phyloP scores from a whole-genome alignment of 2,888 invertebrate species.

The Meghimatium bilineatum region DNA sequence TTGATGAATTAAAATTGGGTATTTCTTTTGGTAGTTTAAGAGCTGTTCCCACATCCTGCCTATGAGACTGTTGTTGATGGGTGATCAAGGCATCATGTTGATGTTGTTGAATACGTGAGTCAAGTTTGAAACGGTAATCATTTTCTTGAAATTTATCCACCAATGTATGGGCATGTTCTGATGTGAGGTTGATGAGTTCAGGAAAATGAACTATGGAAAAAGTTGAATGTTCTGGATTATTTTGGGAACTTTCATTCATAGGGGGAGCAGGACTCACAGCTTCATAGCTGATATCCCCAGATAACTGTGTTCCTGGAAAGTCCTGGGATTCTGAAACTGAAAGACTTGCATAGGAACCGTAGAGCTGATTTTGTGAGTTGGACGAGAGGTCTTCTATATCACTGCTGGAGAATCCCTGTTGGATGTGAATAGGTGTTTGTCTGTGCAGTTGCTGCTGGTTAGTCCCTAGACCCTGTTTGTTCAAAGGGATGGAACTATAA shows the following conservation, averaged over 20 bases:
- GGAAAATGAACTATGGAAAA: constrained; percentile 46
- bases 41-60: constrained; percentile 31
- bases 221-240: constrained; percentile 34
- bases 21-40: constrained; percentile 36
- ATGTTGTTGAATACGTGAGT: constrained; percentile 22
- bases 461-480: constrained; percentile 1
- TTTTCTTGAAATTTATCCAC: constrained; percentile 49
- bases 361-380: constrained; percentile 50
- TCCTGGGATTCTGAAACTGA: constrained; percentile 35
- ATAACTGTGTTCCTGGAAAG: constrained; percentile 49
- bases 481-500: constrained; percentile 25
- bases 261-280: constrained; percentile 70
- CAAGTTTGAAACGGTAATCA: constrained; percentile 41
- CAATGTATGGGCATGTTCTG: constrained; percentile 43
- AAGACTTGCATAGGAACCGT: constrained; percentile 50
- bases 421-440: constrained; percentile 46
- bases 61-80: constrained; percentile 12
- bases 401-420: constrained; percentile 42
- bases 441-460: constrained; percentile 34
- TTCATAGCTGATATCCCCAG: constrained; percentile 65
- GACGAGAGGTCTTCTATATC: constrained; percentile 56
- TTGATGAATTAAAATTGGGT: constrained; percentile 15
- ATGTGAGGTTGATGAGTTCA: constrained; percentile 41
- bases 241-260: constrained; percentile 53
- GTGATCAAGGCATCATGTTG: constrained; percentile 23